Conservation (phyloP, 2,113 vertebrate genomes). For the Neogobius melanostomus region DNA sequence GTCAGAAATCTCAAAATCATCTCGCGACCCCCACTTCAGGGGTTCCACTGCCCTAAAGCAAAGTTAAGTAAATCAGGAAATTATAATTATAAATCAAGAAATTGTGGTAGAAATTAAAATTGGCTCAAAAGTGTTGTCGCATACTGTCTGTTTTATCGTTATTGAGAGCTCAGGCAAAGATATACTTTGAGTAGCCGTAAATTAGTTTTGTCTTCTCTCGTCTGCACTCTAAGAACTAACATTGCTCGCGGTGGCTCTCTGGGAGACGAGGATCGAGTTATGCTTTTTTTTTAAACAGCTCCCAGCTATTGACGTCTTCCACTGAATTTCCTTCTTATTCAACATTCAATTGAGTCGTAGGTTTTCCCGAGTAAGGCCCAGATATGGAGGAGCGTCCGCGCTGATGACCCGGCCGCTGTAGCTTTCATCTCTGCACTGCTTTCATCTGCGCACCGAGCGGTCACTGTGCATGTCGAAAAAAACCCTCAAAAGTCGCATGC, state of each 20-base stretch:
- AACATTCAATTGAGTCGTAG: constrained; percentile 25
- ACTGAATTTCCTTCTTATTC: constrained; percentile 38
- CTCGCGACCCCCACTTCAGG: no score
- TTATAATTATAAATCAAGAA: no score
- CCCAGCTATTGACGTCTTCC: constrained; percentile 47
- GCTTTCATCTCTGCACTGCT: constrained; percentile 32
- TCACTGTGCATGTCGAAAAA: constrained; percentile 13
- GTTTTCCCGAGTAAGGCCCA: constrained; percentile 22
- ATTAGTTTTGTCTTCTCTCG: not conserved
- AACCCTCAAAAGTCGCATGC: not conserved
- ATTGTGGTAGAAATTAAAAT: no score
- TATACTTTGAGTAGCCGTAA: not conserved
- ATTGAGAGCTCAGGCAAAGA: not conserved
- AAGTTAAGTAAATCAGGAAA: no score
- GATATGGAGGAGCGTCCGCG: constrained; percentile 13
- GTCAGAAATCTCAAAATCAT: no score
- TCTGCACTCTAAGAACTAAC: constrained; percentile 23
- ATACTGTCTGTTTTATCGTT: no score
- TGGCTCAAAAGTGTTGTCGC: no score
- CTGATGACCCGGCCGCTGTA: constrained; percentile 1
- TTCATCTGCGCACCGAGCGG: constrained; percentile 25
- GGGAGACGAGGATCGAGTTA: constrained; percentile 34
- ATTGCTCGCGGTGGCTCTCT: constrained; percentile 37
- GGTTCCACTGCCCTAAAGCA: no score
- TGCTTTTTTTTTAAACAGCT: constrained; percentile 43